phyloP scores from a whole-genome alignment of 2,113 vertebrate species.

The Planiliza haematocheilus region DNA sequence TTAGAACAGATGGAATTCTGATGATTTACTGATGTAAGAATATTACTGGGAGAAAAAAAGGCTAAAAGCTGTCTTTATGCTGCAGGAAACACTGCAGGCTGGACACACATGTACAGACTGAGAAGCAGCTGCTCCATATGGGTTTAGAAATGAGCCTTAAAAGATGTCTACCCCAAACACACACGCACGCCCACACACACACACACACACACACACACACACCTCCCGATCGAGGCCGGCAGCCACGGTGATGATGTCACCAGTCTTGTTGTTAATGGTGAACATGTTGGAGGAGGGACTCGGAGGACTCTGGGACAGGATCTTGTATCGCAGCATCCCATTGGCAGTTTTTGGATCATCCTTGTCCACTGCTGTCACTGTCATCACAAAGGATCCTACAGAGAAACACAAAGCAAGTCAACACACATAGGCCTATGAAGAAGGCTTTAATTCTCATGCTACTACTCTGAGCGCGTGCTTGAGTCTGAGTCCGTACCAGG shows the following conservation, averaged over 20 bases:
- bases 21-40: slow-evolving; percentile 10
- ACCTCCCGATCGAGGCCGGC: slow-evolving; percentile 98
- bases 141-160: slow-evolving; percentile 5
- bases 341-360: slow-evolving; percentile 94
- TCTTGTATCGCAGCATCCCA: slow-evolving; percentile 96
- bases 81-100: slow-evolving; percentile 31
- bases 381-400: slow-evolving; percentile 96
- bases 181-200: no score
- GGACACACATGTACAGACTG: slow-evolving; percentile 22
- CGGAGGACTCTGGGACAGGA: slow-evolving; percentile 94
- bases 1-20: slow-evolving; percentile 11
- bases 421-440: background rate
- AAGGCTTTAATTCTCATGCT: slow-evolving; percentile 1
- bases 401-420: slow-evolving; percentile 10
- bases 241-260: slow-evolving; percentile 96
- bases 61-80: slow-evolving; percentile 8
- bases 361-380: slow-evolving; percentile 93
- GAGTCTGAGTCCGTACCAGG: slow-evolving; percentile 85
- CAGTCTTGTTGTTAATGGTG: slow-evolving; percentile 98
- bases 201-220: slow-evolving; percentile 42
- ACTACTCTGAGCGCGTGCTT: slow-evolving; percentile 2
- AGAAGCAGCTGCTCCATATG: slow-evolving; percentile 48
- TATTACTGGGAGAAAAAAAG: background rate
- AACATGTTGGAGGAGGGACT: slow-evolving; percentile 97
- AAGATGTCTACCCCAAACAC: slow-evolving; percentile 19